Conservation (phyloP, 2,888 invertebrate species). For the Pseudanteris insignis region DNA sequence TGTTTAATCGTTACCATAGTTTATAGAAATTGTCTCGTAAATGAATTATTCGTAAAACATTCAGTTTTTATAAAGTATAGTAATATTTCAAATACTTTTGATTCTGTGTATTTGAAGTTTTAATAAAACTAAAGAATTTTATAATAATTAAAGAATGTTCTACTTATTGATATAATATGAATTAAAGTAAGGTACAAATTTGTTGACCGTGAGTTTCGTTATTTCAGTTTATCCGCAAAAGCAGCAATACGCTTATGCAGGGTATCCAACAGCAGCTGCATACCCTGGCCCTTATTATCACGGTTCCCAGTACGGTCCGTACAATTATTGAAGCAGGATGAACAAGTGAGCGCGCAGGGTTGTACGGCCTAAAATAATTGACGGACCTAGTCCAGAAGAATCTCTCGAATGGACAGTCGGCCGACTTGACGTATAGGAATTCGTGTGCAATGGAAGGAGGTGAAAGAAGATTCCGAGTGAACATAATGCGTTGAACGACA, state of each 20-base stretch:
- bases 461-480: constrained; percentile 5
- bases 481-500: neutral
- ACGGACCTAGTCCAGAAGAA: constrained; percentile 23
- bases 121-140: no score
- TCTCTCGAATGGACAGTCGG: constrained; percentile 11
- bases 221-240: constrained; percentile 82
- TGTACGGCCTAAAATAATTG: constrained; percentile 7
- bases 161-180: no score
- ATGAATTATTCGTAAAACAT: no score
- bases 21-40: no score
- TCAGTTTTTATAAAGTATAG: no score
- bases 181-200: no score
- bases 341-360: constrained; percentile 6
- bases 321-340: constrained; percentile 79
- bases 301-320: constrained; percentile 91
- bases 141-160: no score
- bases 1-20: no score
- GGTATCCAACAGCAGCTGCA: constrained; percentile 82
- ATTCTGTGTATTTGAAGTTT: no score
- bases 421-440: constrained; percentile 3
- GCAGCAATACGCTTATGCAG: constrained; percentile 90
- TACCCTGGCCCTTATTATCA: constrained; percentile 89
- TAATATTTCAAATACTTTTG: no score
- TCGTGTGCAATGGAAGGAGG: constrained; percentile 6
- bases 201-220: no score